A percentile compares a stretch with the other conserved stretches of the same genome.
Conservation (phyloP, 2,797 vertebrate genomes). For the Melanotaenia nigrans region DNA sequence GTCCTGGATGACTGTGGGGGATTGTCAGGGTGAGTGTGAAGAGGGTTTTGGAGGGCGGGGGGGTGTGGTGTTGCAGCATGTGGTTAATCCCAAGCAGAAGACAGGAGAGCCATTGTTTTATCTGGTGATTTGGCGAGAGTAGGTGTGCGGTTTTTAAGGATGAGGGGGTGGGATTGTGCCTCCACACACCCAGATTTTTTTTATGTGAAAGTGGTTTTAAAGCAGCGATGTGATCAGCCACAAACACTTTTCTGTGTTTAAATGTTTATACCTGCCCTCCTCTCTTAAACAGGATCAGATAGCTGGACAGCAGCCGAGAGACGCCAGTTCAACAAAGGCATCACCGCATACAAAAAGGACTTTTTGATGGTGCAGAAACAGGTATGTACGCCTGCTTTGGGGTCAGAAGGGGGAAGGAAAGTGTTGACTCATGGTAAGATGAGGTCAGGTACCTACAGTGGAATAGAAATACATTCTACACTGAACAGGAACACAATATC, state of each 20-base stretch:
- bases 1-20: slow-evolving; percentile 56
- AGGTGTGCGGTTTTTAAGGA: slow-evolving; percentile 36
- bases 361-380: slow-evolving; percentile 98
- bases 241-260: slow-evolving; percentile 6
- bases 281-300: slow-evolving; percentile 88
- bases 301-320: slow-evolving; percentile 92
- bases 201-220: slow-evolving; percentile 21
- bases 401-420: neutral
- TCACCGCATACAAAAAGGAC: slow-evolving; percentile 94
- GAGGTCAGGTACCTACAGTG: neutral
- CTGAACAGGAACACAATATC: neutral
- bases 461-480: neutral
- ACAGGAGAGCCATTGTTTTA: slow-evolving; percentile 80
- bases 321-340: slow-evolving; percentile 95
- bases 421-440: neutral
- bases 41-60: slow-evolving; percentile 31
- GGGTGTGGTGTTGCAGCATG: slow-evolving; percentile 64
- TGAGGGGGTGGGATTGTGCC: slow-evolving; percentile 38
- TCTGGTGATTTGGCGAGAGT: slow-evolving; percentile 46
- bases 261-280: neutral
- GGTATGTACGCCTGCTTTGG: slow-evolving; percentile 68
- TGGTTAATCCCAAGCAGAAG: slow-evolving; percentile 77
- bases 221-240: slow-evolving; percentile 1
- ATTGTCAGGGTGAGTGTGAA: slow-evolving; percentile 69
- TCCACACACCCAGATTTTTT: slow-evolving; percentile 5